Evolutionary conservation across 1,140 invertebrate genomes (phyloP), one percentile per base, ranked within the genome.

Genomic region (Eueides isabella): DNA sequence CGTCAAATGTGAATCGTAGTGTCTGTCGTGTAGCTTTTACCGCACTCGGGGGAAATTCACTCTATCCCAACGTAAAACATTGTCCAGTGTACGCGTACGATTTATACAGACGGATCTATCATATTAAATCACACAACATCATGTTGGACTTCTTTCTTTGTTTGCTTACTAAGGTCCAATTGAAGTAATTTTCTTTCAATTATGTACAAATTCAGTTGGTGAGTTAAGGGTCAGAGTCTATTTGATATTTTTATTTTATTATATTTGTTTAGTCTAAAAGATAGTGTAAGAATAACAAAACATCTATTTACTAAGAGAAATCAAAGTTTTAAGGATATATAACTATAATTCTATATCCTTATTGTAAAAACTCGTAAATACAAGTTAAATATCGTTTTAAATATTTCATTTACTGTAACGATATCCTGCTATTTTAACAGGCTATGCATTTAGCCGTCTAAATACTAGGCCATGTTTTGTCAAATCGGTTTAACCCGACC

Each of bases 11-110:
- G 79, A 80, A 83, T 84, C 82, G 85, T 86, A 87, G 80, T 87
- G 80, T 78, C 80, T 19, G 78, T 76, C 74, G 78, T 74, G 83
- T 83, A 80, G 81, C 80, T 82, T 86, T 88, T 89, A 92, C 79
- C 82, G 79, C 83, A 87, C 90, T 88, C 89, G 48, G 67, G 90
- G 90, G 90, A 92, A 92, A 92, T 92, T 82, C 84, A 71, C 73
- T 85, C 48, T 86, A 88, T 86, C 87, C 86, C 48, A 75, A 77
- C 76, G 80, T 88, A 88, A 86, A 85, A 85, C 75, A 79, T 68
- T 80, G 83, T 83, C 65, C 65, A 19, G 23, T 11, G 67, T 38
- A 16, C 26, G 55, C 31, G 41, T 48, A 16, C 29, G 30, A 41
- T 61, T 29, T 69, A 68, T 44, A 33, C 30, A 61, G 41, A 69